Evolutionary conservation across 2,797 vertebrate species (phyloP), one percentile per base, ranked within the genome.

Genomic region (Aphelocoma californica): DNA sequence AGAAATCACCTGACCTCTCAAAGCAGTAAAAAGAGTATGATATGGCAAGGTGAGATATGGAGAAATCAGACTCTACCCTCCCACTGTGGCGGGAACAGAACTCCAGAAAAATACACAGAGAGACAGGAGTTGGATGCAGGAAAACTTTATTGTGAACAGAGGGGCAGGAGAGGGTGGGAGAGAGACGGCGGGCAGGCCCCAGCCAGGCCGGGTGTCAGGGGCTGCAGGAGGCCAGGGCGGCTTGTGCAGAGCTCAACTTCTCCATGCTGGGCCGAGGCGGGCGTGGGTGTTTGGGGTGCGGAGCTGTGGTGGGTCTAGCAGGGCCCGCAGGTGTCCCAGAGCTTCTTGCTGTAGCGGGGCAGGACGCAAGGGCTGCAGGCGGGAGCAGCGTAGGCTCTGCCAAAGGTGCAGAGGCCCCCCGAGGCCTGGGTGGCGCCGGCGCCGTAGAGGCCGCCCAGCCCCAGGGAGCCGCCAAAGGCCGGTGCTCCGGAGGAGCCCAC

Each of bases 41-140:
- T 1, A 40, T 0, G 1, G 2, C 0, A 0, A 0, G 2, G 4
- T 2, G 7, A 40, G 8, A 53, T 15, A 26, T 0, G 0, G 5
- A 65, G 8, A 5, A 3, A 64, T 1, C 4, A 64, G 6, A 57
- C 32, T 2, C 4, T 0, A 12, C 2, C 2, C 2, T 10, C 2
- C 7, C 28, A 23, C 0, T 3, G 1, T 2, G 4, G 2, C 5
- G 0, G 9, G 7, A 31, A 12, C 0, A 21, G 3, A 56, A 8
- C 1, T 2, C 4, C 2, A 16, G 5, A n/a, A 20, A 71, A 56
- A 56, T 1, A 48, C 1, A 21, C 15, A 26, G 1, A 12, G 9
- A 58, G 9, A 26, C 9, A 32, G 0, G 6, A 36, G 0, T 3
- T 13, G 4, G 1, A 25, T 45, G 75, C 61, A 54, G 2, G 12